A percentile compares a stretch with the other conserved stretches of the same genome.
Conservation (phyloP, 2,888 invertebrate genomes). For the Drosophila subsilvestris region DNA sequence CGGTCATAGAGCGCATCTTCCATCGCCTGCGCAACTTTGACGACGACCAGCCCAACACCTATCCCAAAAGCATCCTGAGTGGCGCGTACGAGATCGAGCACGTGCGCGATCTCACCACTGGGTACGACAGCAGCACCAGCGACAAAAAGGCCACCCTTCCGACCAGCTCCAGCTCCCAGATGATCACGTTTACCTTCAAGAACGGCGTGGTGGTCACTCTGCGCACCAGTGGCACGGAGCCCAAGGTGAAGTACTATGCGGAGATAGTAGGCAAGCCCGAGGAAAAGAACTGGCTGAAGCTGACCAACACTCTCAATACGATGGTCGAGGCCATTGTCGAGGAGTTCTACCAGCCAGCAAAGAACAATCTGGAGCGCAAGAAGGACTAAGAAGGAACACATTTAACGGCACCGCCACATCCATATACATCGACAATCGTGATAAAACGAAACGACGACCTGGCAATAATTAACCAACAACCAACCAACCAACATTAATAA, state of each 20-base stretch:
- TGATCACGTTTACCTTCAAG: slow-evolving; percentile 97
- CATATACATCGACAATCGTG: background rate
- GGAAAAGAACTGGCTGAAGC: slow-evolving; percentile 87
- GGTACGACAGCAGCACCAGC: slow-evolving; percentile 88
- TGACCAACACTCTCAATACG: slow-evolving; percentile 87
- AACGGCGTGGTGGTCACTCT: slow-evolving; percentile 95
- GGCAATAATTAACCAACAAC: slow-evolving; percentile 14
- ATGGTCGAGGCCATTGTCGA: slow-evolving; percentile 91
- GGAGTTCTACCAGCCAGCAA: slow-evolving; percentile 92
- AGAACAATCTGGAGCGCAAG: slow-evolving; percentile 86
- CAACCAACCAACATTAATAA: slow-evolving; percentile 17
- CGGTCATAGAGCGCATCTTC: slow-evolving; percentile 90
- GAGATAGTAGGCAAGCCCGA: slow-evolving; percentile 91
- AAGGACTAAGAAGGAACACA: slow-evolving; percentile 36
- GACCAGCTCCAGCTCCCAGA: slow-evolving; percentile 89
- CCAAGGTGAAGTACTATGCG: slow-evolving; percentile 99
- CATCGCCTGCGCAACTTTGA: slow-evolving; percentile 91
- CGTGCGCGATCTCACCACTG: slow-evolving; percentile 95
- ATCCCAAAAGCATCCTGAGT: slow-evolving; percentile 88
- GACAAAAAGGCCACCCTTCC: slow-evolving; percentile 89
- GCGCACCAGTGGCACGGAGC: slow-evolving; percentile 99
- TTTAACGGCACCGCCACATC: background rate
- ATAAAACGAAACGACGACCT: slow-evolving; percentile 1
- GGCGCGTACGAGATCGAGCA: slow-evolving; percentile 88
- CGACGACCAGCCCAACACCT: slow-evolving; percentile 85